Base-by-base conservation (phyloP, 2,888 invertebrate species). In the Rotaria sp. region DNA sequence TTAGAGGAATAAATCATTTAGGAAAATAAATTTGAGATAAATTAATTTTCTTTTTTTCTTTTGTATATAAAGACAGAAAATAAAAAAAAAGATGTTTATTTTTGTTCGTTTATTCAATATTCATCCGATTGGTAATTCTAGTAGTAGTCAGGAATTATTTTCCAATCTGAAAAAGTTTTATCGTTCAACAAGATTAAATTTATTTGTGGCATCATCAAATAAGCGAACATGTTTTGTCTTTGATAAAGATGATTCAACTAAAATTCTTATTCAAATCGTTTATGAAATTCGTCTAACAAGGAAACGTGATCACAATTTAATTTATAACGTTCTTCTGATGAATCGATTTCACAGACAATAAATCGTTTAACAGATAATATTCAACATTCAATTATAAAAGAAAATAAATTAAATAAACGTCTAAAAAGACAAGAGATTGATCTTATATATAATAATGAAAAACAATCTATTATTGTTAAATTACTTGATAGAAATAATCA, bases 331-430 rank as follows among this genome's bases (percentile, higher is more conserved):
- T 67, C 67, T 13, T 13, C 35, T 26, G 67, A 67, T 67, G 67
- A 67, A 35, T 35, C 67, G 0, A 15, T 67, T 67, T 67, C 35
- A 13, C 30, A 67, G 35, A 67, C 67, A 18, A 67, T 67, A 13
- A 13, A 30, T 67, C 67, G 67, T 35, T 67, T 67, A 35, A 67
- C 35, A 30, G 35, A 35, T 18, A 67, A 67, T 35, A 67, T 67
- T 21, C 35, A 67, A 35, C 30, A 4, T 30, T 11, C 35, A 4
- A 3, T 13, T 13, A 67, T 13, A 0, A 67, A 67, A 30, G 30
- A 35, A 67, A 67, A 67, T 67, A 67, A 67, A 67, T 55, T 24
- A 67, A 67, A 67, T 35, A 67, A 67, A 67, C 67, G 67, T 35
- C 67, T 13, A 18, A 11, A 35, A 30, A 67, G 35, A 35, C 26